Conservation (phyloP, 2,888 invertebrate species). For the Lochmaea crataegi region DNA sequence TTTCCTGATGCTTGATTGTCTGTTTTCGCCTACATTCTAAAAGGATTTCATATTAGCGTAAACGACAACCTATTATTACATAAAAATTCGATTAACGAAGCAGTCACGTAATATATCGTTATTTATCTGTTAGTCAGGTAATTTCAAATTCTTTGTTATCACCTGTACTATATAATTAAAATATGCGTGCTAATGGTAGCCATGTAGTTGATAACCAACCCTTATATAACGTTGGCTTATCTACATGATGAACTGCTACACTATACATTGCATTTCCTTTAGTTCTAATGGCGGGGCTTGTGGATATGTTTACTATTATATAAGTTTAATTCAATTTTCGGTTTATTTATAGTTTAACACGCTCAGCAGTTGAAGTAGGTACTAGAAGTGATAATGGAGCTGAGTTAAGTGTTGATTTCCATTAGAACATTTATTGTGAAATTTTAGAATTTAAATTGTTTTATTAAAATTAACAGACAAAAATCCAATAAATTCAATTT, state of each 20-base stretch:
- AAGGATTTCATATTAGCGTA: neutral
- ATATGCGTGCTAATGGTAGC: constrained; percentile 31
- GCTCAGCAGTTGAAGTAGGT: neutral
- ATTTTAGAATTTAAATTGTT: too few species aligned
- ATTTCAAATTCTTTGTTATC: constrained; percentile 33
- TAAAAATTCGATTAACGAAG: constrained; percentile 9
- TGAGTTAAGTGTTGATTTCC: too few species aligned
- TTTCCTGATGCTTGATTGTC: neutral
- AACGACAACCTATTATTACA: neutral
- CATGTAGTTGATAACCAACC: constrained; percentile 31
- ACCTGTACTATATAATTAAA: constrained; percentile 34
- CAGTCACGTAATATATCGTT: constrained; percentile 15
- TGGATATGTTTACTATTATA: neutral
- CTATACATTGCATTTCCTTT: constrained; percentile 29
- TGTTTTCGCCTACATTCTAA: neutral
- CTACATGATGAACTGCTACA: constrained; percentile 33
- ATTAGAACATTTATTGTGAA: too few species aligned
- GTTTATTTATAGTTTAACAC: neutral
- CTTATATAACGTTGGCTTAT: constrained; percentile 30
- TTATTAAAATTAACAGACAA: too few species aligned
- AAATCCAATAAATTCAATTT: too few species aligned
- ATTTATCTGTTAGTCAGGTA: constrained; percentile 19
- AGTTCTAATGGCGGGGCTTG: constrained; percentile 22
- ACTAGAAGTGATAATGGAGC: too few species aligned
- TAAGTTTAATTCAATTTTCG: constrained; percentile 17